Evolutionary conservation across 30 jellyfish, hydroid and myxozoan species (phyloP).

Genomic region (Rhopilema esculentum): DNA sequence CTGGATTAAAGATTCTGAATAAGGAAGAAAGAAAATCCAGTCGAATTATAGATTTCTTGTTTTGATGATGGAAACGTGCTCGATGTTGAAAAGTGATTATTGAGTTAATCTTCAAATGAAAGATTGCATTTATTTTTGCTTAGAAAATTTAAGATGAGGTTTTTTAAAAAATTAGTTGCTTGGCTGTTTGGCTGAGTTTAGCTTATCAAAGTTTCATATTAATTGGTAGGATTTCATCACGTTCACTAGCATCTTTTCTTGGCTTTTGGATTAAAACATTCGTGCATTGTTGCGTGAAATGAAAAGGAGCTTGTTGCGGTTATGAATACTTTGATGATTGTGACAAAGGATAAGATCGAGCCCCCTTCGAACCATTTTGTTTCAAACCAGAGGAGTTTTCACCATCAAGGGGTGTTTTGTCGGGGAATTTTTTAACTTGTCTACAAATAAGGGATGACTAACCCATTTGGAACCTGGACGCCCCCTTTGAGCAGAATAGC

Average conservation of each 20-base stretch:
- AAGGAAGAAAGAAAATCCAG: background rate
- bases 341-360: too few relatives aligned
- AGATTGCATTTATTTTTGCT: background rate
- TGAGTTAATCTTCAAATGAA: background rate
- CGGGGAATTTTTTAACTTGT: too few relatives aligned
- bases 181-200: background rate
- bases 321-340: too few relatives aligned
- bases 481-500: too few relatives aligned
- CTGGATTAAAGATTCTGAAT: background rate
- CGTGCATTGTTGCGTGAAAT: background rate
- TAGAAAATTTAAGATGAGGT: background rate
- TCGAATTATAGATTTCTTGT: background rate
- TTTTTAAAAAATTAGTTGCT: background rate
- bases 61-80: background rate
- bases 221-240: background rate
- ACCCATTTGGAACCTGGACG: too few relatives aligned
- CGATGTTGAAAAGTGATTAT: background rate
- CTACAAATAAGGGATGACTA: too few relatives aligned
- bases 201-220: background rate
- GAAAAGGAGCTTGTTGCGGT: too few relatives aligned
- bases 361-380: too few relatives aligned
- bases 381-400: too few relatives aligned
- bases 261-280: background rate
- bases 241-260: background rate
- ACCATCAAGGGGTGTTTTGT: too few relatives aligned